Conservation (phyloP, 2,113 vertebrate genomes). For the Embiotoca jacksoni region DNA sequence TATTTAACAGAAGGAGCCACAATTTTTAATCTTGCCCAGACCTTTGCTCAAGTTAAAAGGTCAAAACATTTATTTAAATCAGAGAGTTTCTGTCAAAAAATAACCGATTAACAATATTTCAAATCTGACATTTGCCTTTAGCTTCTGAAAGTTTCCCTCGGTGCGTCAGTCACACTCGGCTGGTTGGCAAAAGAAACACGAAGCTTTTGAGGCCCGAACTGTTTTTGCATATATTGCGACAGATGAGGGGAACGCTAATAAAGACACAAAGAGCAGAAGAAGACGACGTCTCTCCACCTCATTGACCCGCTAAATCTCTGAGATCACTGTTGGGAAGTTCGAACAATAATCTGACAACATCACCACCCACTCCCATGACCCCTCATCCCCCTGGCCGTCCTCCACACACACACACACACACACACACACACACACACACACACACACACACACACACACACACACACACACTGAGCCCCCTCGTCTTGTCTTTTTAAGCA, state of each 20-base stretch:
- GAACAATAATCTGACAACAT: conserved; percentile 73
- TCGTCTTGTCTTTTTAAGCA: conserved; percentile 71
- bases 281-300: conserved; percentile 6
- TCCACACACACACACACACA: conserved; percentile 19
- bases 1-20: background rate
- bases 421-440: conserved; percentile 33
- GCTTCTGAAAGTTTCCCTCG: too few relatives aligned
- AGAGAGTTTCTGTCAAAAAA: background rate
- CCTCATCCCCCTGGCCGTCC: conserved; percentile 54
- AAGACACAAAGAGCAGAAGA: background rate
- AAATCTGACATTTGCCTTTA: background rate
- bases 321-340: conserved; percentile 68
- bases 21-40: background rate
- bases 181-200: background rate
- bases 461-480: conserved; percentile 42
- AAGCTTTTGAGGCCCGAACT: background rate
- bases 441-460: conserved; percentile 31
- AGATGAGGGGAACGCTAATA: background rate
- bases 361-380: conserved; percentile 63
- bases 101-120: background rate
- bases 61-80: background rate
- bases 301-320: conserved; percentile 37
- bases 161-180: too few relatives aligned
- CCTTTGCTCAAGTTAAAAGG: background rate
- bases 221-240: background rate